Evolutionary conservation across 1,140 invertebrate genomes (phyloP).

Genomic region (Rhopalosiphum padi): DNA sequence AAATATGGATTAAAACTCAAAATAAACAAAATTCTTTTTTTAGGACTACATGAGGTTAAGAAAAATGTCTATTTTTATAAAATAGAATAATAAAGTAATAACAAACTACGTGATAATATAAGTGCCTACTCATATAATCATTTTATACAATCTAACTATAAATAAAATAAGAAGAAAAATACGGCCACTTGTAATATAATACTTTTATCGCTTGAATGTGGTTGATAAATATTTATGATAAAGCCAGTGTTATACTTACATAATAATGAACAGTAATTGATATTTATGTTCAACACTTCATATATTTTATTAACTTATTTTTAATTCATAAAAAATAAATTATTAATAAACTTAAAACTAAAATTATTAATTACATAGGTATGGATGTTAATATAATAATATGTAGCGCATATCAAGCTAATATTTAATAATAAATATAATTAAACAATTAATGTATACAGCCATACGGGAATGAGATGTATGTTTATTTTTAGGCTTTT

Average conservation of each 20-base stretch:
- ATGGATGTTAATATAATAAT: neutral
- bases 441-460: neutral
- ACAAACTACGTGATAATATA: neutral
- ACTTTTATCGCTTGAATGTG: slow-evolving; percentile 13
- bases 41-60: neutral
- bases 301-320: neutral
- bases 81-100: slow-evolving; percentile 30
- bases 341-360: neutral
- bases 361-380: neutral
- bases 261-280: neutral
- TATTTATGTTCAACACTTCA: neutral
- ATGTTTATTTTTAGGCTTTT: neutral
- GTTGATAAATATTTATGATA: neutral
- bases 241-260: neutral
- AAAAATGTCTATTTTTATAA: neutral
- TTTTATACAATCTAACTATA: neutral
- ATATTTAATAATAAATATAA: neutral
- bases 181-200: slow-evolving; percentile 1
- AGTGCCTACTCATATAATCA: neutral
- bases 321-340: neutral
- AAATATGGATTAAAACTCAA: neutral
- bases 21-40: neutral
- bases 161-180: neutral
- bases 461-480: too few species aligned
- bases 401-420: neutral